Evolutionary conservation across 2,797 vertebrate species (phyloP), one percentile per base, ranked within the genome.

Genomic region (Rhinatrema bivittatum): DNA sequence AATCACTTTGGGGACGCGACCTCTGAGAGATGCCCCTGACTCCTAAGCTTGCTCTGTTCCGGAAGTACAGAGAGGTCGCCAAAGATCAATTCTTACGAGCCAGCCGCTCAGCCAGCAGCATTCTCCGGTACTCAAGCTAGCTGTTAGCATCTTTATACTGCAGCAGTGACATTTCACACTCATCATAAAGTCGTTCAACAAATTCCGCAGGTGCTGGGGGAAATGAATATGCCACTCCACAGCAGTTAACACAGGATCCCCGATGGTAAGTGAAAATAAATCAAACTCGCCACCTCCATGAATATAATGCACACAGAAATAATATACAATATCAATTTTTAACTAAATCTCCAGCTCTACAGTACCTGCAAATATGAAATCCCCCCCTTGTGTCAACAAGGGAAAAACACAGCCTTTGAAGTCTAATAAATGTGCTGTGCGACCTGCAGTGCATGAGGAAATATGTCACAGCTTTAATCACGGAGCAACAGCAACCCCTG

Each of bases 341-440:
- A 70, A 74, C 42, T 44, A 42, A 49, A 43, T 53, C 20, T 37
- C 26, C 30, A 7, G 20, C 55, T 53, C n/a, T n/a, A n/a, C n/a
- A n/a, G 43, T 60, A 49, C 62, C 57, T 53, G 56, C 53, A 62
- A 60, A 70, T 42, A 41, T 17, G 34, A 44, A 61, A 49, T 45
- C 59, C 35, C 18, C 68, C 7, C 53, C 42, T n/a, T 36, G 53
- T 42, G 68, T 67, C 65, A 61, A 55, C 65, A 72, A 64, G 62
- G 17, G 22, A 39, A 61, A 70, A 62, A 62, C 38, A 47, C 16
- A 56, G 39, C 27, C 53, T 65, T 25, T 34, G 60, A 72, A 74
- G 61, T 56, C 53, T 66, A 67, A 72, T 63, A 65, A 72, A 65
- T 42, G 27, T 9, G 25, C 62, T 65, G 59, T 67, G 69, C 65